phyloP scores from a whole-genome alignment of 2,113 vertebrate genomes.

The Ptyas mucosa region DNA sequence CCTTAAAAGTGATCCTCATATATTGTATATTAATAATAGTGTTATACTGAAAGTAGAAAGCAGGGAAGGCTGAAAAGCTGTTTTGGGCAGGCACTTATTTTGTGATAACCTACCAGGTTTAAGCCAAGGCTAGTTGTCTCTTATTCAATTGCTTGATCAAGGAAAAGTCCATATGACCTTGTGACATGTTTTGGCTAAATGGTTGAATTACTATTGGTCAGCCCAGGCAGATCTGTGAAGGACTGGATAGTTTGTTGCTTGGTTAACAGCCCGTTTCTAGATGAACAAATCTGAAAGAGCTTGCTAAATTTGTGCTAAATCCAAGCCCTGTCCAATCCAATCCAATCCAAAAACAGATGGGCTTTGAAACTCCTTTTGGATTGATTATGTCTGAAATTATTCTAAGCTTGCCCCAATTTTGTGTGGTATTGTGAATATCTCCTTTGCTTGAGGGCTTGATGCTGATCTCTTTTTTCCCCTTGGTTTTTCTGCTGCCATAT shows the following conservation, averaged over 20 bases:
- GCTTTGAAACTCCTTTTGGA: background rate
- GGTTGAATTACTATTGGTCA: background rate
- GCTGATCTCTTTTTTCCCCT: background rate
- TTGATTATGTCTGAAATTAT: background rate
- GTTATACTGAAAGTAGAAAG: background rate
- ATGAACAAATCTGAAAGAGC: background rate
- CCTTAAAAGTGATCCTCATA: background rate
- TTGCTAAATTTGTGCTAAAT: background rate
- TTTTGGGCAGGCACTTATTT: background rate
- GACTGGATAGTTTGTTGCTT: background rate
- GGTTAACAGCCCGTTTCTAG: background rate
- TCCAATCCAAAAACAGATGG: background rate
- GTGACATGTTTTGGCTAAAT: background rate
- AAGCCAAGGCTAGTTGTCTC: background rate
- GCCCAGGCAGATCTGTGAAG: background rate
- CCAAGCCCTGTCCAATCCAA: background rate
- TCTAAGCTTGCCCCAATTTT: background rate
- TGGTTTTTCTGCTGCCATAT: background rate
- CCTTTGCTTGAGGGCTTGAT: background rate
- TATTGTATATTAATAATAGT: background rate
- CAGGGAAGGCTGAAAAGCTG: background rate
- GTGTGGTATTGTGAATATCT: background rate
- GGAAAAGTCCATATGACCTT: background rate
- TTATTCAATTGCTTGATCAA: background rate
- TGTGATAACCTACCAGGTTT: background rate